These are phyloP conservation scores for Philantomba maxwellii DNA, from an alignment of 2,113 vertebrate species.

Conservation along the genomic window DNA sequence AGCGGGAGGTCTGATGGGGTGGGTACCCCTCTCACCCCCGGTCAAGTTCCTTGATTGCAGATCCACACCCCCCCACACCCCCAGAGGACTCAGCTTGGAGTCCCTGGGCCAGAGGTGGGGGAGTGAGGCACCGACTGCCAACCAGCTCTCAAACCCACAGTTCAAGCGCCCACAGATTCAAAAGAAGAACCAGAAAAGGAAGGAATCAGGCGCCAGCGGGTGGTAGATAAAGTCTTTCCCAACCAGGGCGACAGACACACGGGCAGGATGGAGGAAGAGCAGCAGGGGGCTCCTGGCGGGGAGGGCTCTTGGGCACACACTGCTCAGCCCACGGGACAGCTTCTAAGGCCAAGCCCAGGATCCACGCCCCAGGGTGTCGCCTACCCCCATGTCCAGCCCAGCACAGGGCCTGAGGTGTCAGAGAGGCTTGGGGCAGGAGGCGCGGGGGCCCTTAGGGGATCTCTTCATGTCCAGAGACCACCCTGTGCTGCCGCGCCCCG, in stretches of 20 bases:
- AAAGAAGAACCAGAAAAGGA: neutral
- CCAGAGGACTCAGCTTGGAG: neutral
- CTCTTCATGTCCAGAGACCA: rapidly evolving
- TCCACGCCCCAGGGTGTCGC: rapidly evolving
- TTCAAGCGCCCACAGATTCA: neutral
- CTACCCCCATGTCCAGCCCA: neutral
- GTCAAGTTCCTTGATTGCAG: neutral
- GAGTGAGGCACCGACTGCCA: neutral
- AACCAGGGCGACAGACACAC: neutral
- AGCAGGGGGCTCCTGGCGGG: rapidly evolving
- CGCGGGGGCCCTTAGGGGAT: neutral
- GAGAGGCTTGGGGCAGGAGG: neutral
- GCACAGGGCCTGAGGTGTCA: neutral
- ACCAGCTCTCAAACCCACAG: too few relatives aligned
- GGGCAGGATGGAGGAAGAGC: neutral
- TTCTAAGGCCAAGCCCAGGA: neutral
- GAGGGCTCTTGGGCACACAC: rapidly evolving
- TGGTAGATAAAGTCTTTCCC: neutral
- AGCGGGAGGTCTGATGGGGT: neutral
- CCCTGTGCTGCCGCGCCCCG: rapidly evolving
- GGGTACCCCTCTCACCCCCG: rapidly evolving
- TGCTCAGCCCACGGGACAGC: rapidly evolving
- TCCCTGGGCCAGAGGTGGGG: neutral
- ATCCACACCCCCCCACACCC: neutral
- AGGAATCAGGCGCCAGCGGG: rapidly evolving